phyloP scores from a whole-genome alignment of 2,888 invertebrate genomes.

The Onchidella celtica region DNA sequence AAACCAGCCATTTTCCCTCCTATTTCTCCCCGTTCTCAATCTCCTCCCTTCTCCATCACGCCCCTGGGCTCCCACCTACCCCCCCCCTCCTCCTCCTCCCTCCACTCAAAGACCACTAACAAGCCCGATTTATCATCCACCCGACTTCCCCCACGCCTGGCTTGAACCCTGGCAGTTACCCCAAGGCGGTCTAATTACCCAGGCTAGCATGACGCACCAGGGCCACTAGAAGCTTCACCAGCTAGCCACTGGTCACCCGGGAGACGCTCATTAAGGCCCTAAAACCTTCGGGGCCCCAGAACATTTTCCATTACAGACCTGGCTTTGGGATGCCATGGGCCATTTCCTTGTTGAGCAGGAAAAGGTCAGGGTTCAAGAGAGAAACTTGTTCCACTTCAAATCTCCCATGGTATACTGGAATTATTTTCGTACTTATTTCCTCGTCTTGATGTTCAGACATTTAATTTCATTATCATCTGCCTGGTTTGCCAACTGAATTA shows the following conservation, averaged over 20 bases:
- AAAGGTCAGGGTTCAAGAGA: not conserved
- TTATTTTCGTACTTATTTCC: too few species aligned
- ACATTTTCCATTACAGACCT: not conserved
- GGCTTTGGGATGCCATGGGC: not conserved
- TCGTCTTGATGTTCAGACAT: too few species aligned
- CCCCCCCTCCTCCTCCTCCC: too few species aligned
- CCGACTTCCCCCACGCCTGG: not conserved
- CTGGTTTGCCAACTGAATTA: too few species aligned
- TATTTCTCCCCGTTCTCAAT: too few species aligned
- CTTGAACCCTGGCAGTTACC: not conserved
- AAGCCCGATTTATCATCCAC: too few species aligned
- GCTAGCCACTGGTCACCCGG: constrained; percentile 31
- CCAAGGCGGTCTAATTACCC: constrained; percentile 15
- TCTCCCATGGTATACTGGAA: too few species aligned
- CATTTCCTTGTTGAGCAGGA: not conserved
- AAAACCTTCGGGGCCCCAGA: constrained; percentile 4
- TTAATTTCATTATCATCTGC: too few species aligned
- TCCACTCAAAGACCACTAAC: too few species aligned
- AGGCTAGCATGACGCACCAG: not conserved
- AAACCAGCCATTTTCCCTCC: not conserved
- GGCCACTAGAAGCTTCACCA: not conserved
- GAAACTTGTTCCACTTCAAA: too few species aligned
- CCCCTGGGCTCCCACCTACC: too few species aligned
- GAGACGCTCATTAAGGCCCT: not conserved
- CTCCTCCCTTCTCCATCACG: too few species aligned